Evolutionary conservation across 2,888 invertebrate genomes (phyloP), one percentile per base, ranked within the genome.

Genomic region (Oxytorus armatus): DNA sequence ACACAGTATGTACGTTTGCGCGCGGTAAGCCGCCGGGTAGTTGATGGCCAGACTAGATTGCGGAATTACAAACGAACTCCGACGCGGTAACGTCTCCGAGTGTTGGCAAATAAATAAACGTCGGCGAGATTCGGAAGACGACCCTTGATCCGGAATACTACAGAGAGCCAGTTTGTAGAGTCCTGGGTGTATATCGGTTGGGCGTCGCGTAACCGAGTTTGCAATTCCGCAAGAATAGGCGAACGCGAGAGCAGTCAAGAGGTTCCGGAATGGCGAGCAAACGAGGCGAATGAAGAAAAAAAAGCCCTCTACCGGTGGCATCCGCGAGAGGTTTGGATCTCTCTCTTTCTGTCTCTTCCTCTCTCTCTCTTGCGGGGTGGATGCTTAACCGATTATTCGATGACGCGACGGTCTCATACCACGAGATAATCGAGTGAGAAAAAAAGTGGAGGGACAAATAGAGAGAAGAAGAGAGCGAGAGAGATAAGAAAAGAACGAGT

Each of bases 11-110:
- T n/a, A n/a, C n/a, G n/a, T n/a, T n/a, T n/a, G n/a, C n/a, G n/a
- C n/a, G n/a, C n/a, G n/a, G n/a, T 23, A 39, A n/a, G 3, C 1
- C 18, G 33, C 36, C n/a, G 44, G 16, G n/a, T n/a, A 53, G 39
- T 59, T 33, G 69, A 61, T 66, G 61, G 49, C 23, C 21, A 59
- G 75, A 69, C 66, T 36, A 81, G 77, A 80, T 77, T 49, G 73
- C 49, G 63, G 73, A 68, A 72, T 77, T 66, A 69, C 77, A 72
- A 65, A 59, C 42, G 47, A 57, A 65, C 49, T 59, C 68, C 77
- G n/a, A n/a, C n/a, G n/a, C n/a, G 73, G 73, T 77, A 80, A 77
- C 80, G 49, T 80, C 73, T 80, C 77, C 80, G 73, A 77, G 77
- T 77, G 74, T 74, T 63, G 74, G 77, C 61, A 77, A 77, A 81